Conservation (phyloP, 1,140 invertebrate species). For the Frieseomelitta varia region DNA sequence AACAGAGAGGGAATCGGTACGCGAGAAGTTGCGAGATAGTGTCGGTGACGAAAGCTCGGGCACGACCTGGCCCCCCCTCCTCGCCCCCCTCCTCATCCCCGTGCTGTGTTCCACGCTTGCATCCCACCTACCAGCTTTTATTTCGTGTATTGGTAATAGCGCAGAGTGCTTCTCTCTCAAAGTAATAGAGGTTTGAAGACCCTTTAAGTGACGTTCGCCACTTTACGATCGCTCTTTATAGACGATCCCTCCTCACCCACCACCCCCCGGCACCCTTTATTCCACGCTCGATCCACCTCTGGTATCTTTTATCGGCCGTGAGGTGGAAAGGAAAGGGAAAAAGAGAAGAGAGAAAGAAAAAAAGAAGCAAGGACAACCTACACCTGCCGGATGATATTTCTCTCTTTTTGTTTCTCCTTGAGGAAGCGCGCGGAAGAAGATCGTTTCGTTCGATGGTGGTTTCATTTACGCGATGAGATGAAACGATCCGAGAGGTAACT, state of each 20-base stretch:
- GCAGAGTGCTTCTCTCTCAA: constrained; percentile 70
- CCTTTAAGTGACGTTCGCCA: constrained; percentile 71
- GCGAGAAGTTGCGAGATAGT: not conserved
- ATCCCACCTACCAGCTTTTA: constrained; percentile 42
- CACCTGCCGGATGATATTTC: not conserved
- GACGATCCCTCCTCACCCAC: constrained; percentile 5
- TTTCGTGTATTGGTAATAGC: constrained; percentile 75
- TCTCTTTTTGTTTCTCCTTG: not conserved
- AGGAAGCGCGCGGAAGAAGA: not conserved
- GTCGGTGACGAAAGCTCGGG: constrained; percentile 36
- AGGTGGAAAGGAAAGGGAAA: not conserved
- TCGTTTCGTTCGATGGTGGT: not conserved
- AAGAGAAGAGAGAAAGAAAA: no score
- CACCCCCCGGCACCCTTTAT: not conserved
- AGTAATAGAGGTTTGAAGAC: constrained; percentile 70
- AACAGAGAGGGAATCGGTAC: constrained; percentile 12
- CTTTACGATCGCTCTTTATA: constrained; percentile 69
- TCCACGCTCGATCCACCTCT: constrained; percentile 3
- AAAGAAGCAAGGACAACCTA: not conserved
- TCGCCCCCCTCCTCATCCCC: no score
- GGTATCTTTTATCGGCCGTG: constrained; percentile 20
- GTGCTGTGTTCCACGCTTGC: no score
- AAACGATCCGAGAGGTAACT: no score
- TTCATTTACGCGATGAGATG: not conserved
- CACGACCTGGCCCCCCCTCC: not conserved